These are phyloP conservation scores for Tetrao urogallus DNA, from an alignment of 2,113 vertebrate genomes.

Conservation along the genomic window DNA sequence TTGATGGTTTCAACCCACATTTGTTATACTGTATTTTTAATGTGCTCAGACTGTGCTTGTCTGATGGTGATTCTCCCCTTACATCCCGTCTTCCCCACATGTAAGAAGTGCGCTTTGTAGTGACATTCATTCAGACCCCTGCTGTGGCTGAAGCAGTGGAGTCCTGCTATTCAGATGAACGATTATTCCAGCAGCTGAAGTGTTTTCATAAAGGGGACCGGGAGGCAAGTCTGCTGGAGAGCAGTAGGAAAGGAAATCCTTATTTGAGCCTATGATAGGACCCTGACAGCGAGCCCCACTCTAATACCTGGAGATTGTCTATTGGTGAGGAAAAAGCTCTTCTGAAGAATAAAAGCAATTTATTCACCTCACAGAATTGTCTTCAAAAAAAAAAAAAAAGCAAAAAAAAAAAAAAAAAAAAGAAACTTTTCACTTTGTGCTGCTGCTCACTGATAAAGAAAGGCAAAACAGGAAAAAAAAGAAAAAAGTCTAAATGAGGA, in stretches of 20 bases:
- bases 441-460: neutral
- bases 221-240: neutral
- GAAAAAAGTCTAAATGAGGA: neutral
- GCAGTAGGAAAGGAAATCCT: slow-evolving; percentile 26
- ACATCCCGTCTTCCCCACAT: slow-evolving; percentile 50
- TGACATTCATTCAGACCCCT: slow-evolving; percentile 67
- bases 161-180: slow-evolving; percentile 51
- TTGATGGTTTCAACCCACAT: slow-evolving; percentile 61
- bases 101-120: slow-evolving; percentile 62
- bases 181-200: slow-evolving; percentile 59
- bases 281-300: neutral
- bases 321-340: neutral
- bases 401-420: neutral
- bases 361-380: neutral
- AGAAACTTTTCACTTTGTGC: neutral
- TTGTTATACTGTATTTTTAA: slow-evolving; percentile 71
- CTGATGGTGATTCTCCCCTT: slow-evolving; percentile 55
- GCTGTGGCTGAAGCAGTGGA: slow-evolving; percentile 50
- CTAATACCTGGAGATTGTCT: neutral
- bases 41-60: slow-evolving; percentile 41
- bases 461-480: neutral
- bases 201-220: slow-evolving; percentile 55
- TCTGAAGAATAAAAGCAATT: neutral
- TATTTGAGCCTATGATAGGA: neutral
- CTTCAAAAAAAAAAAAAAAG: neutral